Evolutionary conservation across 2,888 invertebrate genomes (phyloP), one percentile per base, ranked within the genome.

Genomic region (Eupsilia transversa): DNA sequence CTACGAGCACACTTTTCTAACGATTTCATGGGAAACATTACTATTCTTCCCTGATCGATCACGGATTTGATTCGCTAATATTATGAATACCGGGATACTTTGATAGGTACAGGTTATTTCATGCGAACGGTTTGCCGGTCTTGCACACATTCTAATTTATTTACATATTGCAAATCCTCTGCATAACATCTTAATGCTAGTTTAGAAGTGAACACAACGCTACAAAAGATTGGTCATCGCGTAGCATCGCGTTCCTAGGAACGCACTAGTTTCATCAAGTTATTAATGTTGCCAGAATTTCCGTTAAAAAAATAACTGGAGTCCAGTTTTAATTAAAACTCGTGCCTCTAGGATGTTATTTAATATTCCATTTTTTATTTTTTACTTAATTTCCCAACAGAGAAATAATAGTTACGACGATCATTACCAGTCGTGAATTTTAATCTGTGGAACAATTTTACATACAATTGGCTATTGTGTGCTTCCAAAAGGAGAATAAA

Each of bases 251-350:
- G 38, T 46, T 57, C 17, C 43, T 60, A 69, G 46, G 35, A 68
- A 78, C 70, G 57, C 78, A 75, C 59, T 73, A 38, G 54, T 41
- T 65, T 27, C 57, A 68, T 57, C 52, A 72, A 61, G 67, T 71
- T 78, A 69, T 81, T 74, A 77, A 80, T 77, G 71, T 77, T 56
- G 41, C 72, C 77, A 77, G 66, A 86, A 74, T 64, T 67, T 68
- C 71, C 76, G 57, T 78, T 74, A 59, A 59, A 75, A 80, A 73
- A 79, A 76, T 72, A 82, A 60, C 76, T 46, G 46, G 23, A 46
- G 23, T 46, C 46, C 33, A 77, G 72, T 68, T 80, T 83, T 80
- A 86, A 86, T 85, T 86, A 86, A 86, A 86, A 78, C 74, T 77
- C 30, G 59, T 72, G 60, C 67, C 52, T 41, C 49, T 64, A 73